phyloP scores from a whole-genome alignment of 92 coral and sea anemone species.

The Paramuricea clavata region DNA sequence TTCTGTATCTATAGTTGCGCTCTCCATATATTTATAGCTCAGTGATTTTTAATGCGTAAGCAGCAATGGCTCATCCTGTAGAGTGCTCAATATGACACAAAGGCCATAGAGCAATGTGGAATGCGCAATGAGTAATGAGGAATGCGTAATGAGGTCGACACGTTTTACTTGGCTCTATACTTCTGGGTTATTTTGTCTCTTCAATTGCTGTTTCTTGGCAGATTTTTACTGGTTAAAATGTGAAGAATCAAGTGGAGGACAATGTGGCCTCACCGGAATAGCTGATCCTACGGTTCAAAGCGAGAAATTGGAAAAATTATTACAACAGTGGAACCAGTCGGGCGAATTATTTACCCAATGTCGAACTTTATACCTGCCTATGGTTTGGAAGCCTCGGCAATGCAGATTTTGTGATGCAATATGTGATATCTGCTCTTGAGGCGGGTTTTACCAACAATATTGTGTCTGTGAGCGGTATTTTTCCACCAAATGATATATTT shows the following conservation, averaged over 20 bases:
- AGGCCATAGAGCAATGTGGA: no score
- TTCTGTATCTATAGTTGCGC: no score
- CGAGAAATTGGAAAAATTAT: slow-evolving; percentile 23
- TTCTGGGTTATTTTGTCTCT: no score
- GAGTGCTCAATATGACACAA: no score
- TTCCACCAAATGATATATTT: slow-evolving; percentile 27
- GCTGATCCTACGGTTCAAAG: slow-evolving; percentile 16
- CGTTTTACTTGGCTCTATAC: no score
- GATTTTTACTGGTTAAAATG: no score
- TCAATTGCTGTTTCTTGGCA: no score
- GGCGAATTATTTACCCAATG: slow-evolving; percentile 26
- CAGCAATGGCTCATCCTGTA: no score
- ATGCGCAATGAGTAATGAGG: no score
- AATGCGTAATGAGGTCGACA: no score
- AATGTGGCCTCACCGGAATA: slow-evolving; percentile 20
- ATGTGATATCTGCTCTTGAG: slow-evolving; percentile 21
- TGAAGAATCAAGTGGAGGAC: slow-evolving; percentile 8
- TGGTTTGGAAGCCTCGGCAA: slow-evolving; percentile 11
- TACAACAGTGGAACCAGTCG: slow-evolving; percentile 21
- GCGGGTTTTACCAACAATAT: neutral
- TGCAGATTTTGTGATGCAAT: neutral
- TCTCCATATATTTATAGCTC: no score
- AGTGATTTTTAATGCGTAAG: no score
- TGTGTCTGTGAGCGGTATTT: slow-evolving; percentile 18
- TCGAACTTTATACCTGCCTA: slow-evolving; percentile 22